These are phyloP conservation scores for Calypte anna DNA, from an alignment of 2,113 vertebrate genomes.

Conservation along the genomic window DNA sequence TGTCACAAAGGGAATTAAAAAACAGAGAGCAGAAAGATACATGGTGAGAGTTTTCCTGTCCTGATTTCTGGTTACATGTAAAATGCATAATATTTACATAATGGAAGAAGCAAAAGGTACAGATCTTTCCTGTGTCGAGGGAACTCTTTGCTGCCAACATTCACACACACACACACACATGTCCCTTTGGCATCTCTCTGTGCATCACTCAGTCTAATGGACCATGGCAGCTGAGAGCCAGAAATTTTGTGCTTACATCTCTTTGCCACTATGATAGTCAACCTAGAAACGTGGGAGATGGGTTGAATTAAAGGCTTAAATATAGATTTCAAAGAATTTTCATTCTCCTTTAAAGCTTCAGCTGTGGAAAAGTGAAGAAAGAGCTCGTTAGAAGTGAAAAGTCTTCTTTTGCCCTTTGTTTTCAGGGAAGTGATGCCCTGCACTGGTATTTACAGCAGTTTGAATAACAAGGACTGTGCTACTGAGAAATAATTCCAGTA, in stretches of 20 bases:
- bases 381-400: slow-evolving; percentile 11
- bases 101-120: neutral
- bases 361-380: neutral
- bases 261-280: neutral
- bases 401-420: neutral
- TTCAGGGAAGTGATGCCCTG: neutral
- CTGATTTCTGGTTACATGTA: neutral
- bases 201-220: neutral
- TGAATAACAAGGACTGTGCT: neutral
- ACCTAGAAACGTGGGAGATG: neutral
- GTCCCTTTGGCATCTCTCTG: neutral
- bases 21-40: neutral
- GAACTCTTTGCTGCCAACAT: neutral
- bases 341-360: slow-evolving; percentile 8
- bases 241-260: neutral
- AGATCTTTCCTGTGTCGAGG: neutral
- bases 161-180: rapidly evolving
- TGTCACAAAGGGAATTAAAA: neutral
- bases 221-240: neutral
- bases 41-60: neutral
- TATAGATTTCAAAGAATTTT: slow-evolving; percentile 16
- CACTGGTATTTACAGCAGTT: neutral
- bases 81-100: neutral
- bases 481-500: slow-evolving; percentile 2
- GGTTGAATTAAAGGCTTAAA: neutral